phyloP scores from a whole-genome alignment of 2,797 vertebrate species.

The Lagorchestes hirsutus region DNA sequence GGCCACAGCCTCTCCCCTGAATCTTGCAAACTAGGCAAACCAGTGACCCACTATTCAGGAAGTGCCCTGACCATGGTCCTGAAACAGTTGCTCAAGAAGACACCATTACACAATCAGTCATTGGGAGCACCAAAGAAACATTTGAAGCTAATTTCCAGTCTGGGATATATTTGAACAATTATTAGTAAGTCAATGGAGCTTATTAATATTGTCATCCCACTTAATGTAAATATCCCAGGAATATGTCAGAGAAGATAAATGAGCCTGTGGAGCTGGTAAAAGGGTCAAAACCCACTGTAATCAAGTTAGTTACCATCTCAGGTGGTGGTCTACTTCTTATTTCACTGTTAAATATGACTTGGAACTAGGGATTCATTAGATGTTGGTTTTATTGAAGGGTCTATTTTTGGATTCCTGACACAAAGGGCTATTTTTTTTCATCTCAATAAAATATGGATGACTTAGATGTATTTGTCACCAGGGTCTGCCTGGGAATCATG shows the following conservation, averaged over 20 bases:
- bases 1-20: background rate
- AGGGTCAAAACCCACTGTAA: background rate
- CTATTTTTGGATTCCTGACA: background rate
- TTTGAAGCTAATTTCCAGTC: constrained; percentile 44
- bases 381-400: background rate
- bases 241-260: constrained; percentile 5
- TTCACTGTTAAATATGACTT: background rate
- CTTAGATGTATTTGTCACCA: background rate
- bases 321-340: background rate
- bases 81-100: background rate
- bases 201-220: constrained; percentile 20
- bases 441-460: background rate
- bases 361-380: background rate
- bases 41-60: background rate
- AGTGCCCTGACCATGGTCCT: background rate
- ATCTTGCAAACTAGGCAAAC: background rate
- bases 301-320: background rate
- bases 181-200: constrained; percentile 40
- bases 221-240: constrained; percentile 29
- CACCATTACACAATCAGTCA: background rate
- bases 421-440: background rate
- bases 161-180: constrained; percentile 60
- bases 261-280: background rate
- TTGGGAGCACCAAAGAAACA: background rate
- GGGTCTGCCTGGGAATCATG: background rate